phyloP scores from a whole-genome alignment of 2,888 invertebrate species.

The Timema cristinae region DNA sequence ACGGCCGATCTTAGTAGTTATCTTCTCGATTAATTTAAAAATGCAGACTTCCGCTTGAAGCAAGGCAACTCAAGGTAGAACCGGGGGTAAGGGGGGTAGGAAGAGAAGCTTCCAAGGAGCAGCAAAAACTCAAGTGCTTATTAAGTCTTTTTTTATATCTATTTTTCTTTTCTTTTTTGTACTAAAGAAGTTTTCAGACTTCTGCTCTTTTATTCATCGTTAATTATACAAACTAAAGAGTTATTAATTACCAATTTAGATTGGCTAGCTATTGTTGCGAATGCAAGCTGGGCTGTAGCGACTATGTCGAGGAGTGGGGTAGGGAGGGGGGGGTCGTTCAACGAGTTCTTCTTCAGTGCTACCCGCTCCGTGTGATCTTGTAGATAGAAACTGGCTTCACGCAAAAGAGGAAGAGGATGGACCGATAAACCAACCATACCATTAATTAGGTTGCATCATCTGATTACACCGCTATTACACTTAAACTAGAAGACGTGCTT shows the following conservation, averaged over 20 bases:
- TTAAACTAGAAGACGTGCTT: too few relatives aligned
- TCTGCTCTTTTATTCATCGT: constrained; percentile 19
- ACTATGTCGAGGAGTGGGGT: too few relatives aligned
- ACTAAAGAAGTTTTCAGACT: constrained; percentile 19
- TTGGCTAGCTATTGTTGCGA: constrained; percentile 7
- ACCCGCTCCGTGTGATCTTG: too few relatives aligned
- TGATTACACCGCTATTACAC: too few relatives aligned
- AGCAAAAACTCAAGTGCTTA: constrained; percentile 23
- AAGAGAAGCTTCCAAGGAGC: constrained; percentile 5
- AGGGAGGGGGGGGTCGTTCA: too few relatives aligned
- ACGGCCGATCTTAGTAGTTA: not conserved
- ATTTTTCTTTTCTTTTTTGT: constrained; percentile 13
- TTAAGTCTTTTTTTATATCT: constrained; percentile 20
- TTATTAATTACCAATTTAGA: constrained; percentile 32
- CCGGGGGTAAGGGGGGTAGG: not conserved
- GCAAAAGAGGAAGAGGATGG: too few relatives aligned
- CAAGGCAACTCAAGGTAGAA: not conserved
- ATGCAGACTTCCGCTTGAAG: not conserved
- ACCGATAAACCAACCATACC: too few relatives aligned
- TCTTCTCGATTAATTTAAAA: constrained; percentile 13
- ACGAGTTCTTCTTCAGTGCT: too few relatives aligned
- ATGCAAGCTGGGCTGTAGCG: too few relatives aligned
- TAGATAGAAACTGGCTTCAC: too few relatives aligned
- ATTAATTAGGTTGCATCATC: too few relatives aligned
- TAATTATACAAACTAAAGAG: constrained; percentile 27